Percentiles rank a stretch among this genome's conserved stretches.
phyloP scores from a whole-genome alignment of 64 coral and sea anemone genomes.

The Dendronephthya gigantea region DNA sequence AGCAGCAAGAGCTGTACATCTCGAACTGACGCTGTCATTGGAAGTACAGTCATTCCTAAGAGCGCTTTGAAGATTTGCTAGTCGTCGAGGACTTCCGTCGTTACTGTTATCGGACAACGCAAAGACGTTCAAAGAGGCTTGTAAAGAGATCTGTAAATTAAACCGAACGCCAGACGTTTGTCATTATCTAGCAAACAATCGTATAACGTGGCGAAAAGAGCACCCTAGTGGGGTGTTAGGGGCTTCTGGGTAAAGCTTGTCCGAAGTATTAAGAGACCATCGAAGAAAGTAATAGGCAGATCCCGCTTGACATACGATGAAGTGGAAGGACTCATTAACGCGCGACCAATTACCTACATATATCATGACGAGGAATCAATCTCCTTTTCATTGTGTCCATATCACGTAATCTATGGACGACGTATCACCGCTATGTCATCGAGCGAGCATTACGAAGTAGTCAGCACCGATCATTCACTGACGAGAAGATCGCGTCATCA shows the following conservation, averaged over 20 bases:
- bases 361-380: constrained; percentile 33
- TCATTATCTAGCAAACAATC: not conserved
- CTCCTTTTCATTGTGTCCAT: constrained; percentile 16
- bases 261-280: not conserved
- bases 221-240: constrained; percentile 43
- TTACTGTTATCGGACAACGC: not conserved
- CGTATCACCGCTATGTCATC: not conserved
- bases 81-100: not conserved
- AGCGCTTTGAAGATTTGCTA: not conserved
- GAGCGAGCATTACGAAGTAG: not conserved
- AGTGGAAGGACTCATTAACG: constrained; percentile 38
- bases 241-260: constrained; percentile 25
- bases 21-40: not conserved
- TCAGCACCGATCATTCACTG: not conserved
- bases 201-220: constrained; percentile 25
- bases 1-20: not conserved
- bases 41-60: not conserved
- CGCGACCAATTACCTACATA: constrained; percentile 45
- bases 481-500: not conserved
- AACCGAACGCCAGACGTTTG: not conserved
- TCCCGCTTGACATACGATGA: not conserved
- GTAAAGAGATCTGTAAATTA: not conserved
- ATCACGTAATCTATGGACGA: not conserved
- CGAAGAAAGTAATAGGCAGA: not conserved
- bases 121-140: not conserved